Evolutionary conservation across 2,797 vertebrate species (phyloP).

Genomic region (Melanotaenia nigrans): DNA sequence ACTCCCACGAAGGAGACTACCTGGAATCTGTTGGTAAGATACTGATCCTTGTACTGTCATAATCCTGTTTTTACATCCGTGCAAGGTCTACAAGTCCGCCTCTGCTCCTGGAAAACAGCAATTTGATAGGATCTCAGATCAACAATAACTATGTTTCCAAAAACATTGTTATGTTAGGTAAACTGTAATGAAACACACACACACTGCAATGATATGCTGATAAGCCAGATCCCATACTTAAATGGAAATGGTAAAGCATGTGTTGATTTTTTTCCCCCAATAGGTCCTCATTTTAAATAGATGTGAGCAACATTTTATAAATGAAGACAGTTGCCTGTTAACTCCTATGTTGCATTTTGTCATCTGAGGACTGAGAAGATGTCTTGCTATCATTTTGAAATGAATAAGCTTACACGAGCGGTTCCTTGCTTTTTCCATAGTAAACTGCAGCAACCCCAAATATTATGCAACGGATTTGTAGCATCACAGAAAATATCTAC

Average conservation of each 20-base stretch:
- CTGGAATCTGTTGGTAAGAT: conserved; percentile 93
- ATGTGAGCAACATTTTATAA: neutral
- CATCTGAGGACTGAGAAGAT: neutral
- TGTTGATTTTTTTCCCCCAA: too few species aligned
- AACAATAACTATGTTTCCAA: neutral
- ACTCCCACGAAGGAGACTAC: conserved; percentile 93
- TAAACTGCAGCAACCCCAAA: neutral
- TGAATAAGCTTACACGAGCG: neutral
- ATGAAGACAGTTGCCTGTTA: neutral
- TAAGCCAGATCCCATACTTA: neutral
- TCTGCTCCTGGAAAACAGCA: conserved; percentile 15
- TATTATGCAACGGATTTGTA: neutral
- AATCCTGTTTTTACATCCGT: neutral
- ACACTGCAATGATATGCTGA: neutral
- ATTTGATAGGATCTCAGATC: neutral
- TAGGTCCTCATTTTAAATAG: neutral
- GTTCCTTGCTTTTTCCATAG: neutral
- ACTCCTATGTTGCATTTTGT: neutral
- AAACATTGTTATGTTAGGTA: neutral
- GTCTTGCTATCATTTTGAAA: neutral
- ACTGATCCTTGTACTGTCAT: conserved; percentile 11
- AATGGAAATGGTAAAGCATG: neutral
- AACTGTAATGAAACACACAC: neutral
- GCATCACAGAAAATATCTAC: neutral
- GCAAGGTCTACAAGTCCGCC: neutral